Conservation (phyloP, 2,797 vertebrate genomes). For the Mastacembelus armatus region DNA sequence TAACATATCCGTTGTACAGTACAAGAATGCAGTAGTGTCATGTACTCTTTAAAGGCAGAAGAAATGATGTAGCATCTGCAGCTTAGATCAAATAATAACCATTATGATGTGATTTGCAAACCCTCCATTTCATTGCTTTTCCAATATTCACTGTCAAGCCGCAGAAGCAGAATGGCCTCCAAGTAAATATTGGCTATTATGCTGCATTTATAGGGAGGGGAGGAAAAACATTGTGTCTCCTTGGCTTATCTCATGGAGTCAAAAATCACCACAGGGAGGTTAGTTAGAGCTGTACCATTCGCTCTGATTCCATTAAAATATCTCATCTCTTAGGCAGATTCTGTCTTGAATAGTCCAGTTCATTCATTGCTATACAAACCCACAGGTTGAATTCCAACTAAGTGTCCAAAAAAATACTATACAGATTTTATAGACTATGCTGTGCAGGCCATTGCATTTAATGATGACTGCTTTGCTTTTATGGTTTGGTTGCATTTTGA, state of each 20-base stretch:
- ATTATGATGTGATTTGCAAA: conserved; percentile 66
- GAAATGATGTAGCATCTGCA: conserved; percentile 46
- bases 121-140: conserved; percentile 70
- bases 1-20: not conserved
- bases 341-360: conserved; percentile 37
- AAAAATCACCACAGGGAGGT: conserved; percentile 67
- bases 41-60: conserved; percentile 23
- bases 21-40: conserved; percentile 13
- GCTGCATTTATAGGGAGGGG: conserved; percentile 42
- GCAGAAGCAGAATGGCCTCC: conserved; percentile 53
- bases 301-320: conserved; percentile 60
- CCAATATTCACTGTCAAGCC: conserved; percentile 65
- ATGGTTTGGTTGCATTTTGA: conserved; percentile 50
- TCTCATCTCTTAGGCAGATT: conserved; percentile 52
- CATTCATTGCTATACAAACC: conserved; percentile 50
- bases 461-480: conserved; percentile 60
- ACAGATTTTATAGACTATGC: conserved; percentile 64
- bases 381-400: conserved; percentile 55
- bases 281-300: conserved; percentile 48
- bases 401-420: conserved; percentile 60
- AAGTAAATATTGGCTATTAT: conserved; percentile 63
- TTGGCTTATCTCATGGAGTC: conserved; percentile 66
- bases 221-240: conserved; percentile 64
- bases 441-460: conserved; percentile 67
- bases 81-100: conserved; percentile 54